These are phyloP conservation scores for Sakesphorus luctuosus DNA, from an alignment of 2,113 vertebrate genomes.

Conservation along the genomic window DNA sequence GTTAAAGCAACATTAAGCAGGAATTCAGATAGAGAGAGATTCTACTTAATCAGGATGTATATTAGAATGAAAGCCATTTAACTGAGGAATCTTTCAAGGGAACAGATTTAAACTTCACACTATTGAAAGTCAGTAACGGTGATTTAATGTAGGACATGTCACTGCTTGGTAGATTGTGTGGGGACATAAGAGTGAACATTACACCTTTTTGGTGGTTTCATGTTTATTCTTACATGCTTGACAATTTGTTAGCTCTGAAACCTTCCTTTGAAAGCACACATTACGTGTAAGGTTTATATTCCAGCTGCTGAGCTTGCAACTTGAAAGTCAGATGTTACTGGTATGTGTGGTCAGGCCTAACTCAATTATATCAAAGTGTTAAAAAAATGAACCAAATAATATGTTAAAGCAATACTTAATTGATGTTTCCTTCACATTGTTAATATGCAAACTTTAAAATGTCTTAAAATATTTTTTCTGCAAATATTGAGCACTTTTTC, in stretches of 20 bases:
- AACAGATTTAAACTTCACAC: background rate
- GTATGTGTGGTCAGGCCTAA: background rate
- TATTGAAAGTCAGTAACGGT: background rate
- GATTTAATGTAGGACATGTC: background rate
- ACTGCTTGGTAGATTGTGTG: background rate
- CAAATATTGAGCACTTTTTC: background rate
- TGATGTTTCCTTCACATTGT: background rate
- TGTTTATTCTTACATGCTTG: background rate
- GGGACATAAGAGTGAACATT: background rate
- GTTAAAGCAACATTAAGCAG: background rate
- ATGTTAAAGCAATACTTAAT: background rate
- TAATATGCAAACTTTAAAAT: background rate
- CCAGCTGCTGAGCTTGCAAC: background rate
- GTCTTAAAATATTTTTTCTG: background rate
- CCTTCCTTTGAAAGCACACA: background rate
- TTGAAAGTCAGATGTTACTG: background rate
- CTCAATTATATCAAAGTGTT: background rate
- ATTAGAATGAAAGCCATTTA: background rate
- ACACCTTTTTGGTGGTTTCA: background rate
- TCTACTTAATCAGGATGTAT: background rate
- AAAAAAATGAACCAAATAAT: background rate
- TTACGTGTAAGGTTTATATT: background rate
- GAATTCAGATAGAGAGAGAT: background rate
- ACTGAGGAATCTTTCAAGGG: background rate
- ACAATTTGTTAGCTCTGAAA: background rate